Conservation (phyloP, 2,888 invertebrate species). For the Teleogryllus oceanicus region DNA sequence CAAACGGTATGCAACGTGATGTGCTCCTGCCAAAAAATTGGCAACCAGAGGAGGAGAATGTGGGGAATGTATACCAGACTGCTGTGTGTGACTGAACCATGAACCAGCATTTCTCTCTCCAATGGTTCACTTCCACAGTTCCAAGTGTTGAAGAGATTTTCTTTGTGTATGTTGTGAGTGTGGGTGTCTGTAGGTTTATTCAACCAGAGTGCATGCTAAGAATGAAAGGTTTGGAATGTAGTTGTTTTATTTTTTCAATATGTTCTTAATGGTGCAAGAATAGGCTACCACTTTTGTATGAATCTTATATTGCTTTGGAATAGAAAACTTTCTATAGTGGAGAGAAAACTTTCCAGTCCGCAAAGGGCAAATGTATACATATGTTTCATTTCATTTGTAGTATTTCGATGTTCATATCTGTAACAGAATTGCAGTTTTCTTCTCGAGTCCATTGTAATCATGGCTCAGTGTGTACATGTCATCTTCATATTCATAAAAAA, state of each 20-base stretch:
- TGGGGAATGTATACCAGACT: slow-evolving; percentile 7
- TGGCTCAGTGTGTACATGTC: slow-evolving; percentile 18
- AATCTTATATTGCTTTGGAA: slow-evolving; percentile 18
- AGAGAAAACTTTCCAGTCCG: not conserved
- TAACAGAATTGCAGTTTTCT: slow-evolving; percentile 6
- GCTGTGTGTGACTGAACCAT: slow-evolving; percentile 2
- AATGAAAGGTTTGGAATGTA: slow-evolving; percentile 3
- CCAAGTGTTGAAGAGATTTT: slow-evolving; percentile 18
- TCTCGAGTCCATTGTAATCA: not conserved
- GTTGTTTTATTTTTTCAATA: not conserved
- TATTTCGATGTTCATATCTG: slow-evolving; percentile 10
- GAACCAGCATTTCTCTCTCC: not conserved
- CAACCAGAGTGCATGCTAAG: not conserved
- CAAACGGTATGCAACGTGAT: slow-evolving; percentile 93
- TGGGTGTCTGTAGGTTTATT: not conserved
- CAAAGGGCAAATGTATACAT: not conserved
- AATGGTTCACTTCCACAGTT: slow-evolving; percentile 10
- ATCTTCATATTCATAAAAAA: not conserved
- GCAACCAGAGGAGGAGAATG: slow-evolving; percentile 4
- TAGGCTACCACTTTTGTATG: slow-evolving; percentile 18
- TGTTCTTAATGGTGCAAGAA: slow-evolving; percentile 12
- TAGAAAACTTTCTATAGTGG: not conserved
- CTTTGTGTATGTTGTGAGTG: slow-evolving; percentile 1
- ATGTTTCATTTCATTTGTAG: slow-evolving; percentile 10
- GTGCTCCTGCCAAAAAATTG: slow-evolving; percentile 41